Evolutionary conservation across 2,888 invertebrate genomes (phyloP).

Genomic region (Emesis furor): DNA sequence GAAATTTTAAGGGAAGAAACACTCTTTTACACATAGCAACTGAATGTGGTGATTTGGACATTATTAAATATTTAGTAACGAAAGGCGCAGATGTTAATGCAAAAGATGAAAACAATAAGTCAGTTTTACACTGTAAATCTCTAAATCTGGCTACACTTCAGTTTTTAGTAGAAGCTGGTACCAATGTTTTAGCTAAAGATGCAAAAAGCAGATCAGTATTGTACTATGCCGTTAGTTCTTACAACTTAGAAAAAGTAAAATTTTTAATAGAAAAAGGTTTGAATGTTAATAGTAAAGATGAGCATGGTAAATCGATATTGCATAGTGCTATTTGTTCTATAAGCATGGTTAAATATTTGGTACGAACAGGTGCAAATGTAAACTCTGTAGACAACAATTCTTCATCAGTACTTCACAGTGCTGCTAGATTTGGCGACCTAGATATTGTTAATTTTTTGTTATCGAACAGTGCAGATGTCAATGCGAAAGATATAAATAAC

Average conservation of each 20-base stretch:
- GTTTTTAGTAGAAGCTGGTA: background rate
- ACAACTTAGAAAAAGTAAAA: slow-evolving; percentile 17
- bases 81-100: background rate
- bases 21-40: background rate
- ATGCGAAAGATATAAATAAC: slow-evolving; percentile 64
- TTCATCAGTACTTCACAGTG: too few relatives aligned
- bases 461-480: background rate
- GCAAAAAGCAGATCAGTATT: background rate
- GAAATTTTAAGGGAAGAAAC: too few relatives aligned
- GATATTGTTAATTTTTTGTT: background rate
- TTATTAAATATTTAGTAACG: background rate
- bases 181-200: background rate
- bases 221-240: slow-evolving; percentile 1
- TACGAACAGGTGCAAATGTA: too few relatives aligned
- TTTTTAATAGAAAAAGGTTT: slow-evolving; percentile 22
- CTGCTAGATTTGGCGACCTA: too few relatives aligned
- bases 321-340: too few relatives aligned
- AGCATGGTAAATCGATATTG: slow-evolving; percentile 7
- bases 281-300: slow-evolving; percentile 20
- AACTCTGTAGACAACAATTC: too few relatives aligned
- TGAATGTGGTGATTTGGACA: background rate
- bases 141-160: background rate
- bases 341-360: too few relatives aligned
- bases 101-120: background rate
- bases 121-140: background rate